phyloP scores from a whole-genome alignment of 2,888 invertebrate genomes.

The Ypsolopha sequella region DNA sequence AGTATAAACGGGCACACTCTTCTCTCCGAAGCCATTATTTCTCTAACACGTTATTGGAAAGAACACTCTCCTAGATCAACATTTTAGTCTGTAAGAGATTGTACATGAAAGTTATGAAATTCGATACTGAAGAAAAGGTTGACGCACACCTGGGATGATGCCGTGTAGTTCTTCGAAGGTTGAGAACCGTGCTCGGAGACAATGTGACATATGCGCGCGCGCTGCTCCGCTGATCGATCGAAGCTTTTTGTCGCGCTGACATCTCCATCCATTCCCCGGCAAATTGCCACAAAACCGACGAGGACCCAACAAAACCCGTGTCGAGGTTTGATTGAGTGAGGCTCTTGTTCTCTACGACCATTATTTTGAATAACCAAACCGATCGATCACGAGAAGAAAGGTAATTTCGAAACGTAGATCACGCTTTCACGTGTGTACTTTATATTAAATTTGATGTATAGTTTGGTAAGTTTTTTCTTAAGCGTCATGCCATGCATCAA shows the following conservation, averaged over 20 bases:
- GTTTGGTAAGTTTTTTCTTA: slow-evolving; percentile 13
- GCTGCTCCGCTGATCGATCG: slow-evolving; percentile 57
- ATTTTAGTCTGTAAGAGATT: not conserved
- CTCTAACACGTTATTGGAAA: slow-evolving; percentile 29
- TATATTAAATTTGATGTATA: slow-evolving; percentile 24
- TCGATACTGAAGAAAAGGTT: no score
- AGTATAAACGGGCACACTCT: slow-evolving; percentile 16
- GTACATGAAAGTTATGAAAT: no score
- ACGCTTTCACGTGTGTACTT: slow-evolving; percentile 14
- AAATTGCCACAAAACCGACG: slow-evolving; percentile 47
- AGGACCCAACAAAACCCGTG: slow-evolving; percentile 31
- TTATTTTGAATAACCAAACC: slow-evolving; percentile 54
- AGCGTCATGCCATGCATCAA: slow-evolving; percentile 20
- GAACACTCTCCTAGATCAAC: slow-evolving; percentile 16
- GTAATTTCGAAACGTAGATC: slow-evolving; percentile 32
- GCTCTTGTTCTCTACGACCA: slow-evolving; percentile 30
- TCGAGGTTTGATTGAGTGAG: slow-evolving; percentile 49
- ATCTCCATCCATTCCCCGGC: slow-evolving; percentile 60
- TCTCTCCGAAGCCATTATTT: slow-evolving; percentile 34
- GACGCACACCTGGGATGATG: no score
- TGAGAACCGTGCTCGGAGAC: not conserved
- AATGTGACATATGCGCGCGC: slow-evolving; percentile 33
- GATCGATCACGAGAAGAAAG: slow-evolving; percentile 44
- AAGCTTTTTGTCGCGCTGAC: slow-evolving; percentile 64
- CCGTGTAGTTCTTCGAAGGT: no score